Percentiles rank a stretch among this genome's conserved stretches.
Evolutionary conservation across 2,797 vertebrate species (phyloP).

Genomic region (Taeniopygia guttata): DNA sequence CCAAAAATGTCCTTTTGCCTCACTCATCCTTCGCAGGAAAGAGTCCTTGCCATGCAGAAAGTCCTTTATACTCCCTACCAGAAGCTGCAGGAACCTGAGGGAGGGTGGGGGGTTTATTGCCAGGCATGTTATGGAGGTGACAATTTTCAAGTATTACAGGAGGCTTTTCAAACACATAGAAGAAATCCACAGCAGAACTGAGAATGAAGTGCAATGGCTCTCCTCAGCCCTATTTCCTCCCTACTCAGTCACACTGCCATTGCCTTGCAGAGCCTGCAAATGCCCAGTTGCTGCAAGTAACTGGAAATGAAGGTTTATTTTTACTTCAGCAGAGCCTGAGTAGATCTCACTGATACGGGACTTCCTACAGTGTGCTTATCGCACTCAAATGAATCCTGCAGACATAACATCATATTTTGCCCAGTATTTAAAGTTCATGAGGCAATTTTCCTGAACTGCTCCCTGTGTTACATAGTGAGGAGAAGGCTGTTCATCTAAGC

Average conservation of each 20-base stretch:
- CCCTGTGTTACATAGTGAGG: neutral
- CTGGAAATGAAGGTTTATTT: constrained; percentile 2
- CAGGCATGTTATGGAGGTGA: neutral
- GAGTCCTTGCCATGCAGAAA: neutral
- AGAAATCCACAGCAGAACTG: neutral
- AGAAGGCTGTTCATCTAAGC: constrained; percentile 21
- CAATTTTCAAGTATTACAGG: neutral
- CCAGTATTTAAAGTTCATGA: constrained; percentile 22
- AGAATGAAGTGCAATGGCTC: neutral
- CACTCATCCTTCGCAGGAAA: neutral
- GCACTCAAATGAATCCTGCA: neutral
- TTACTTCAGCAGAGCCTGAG: neutral
- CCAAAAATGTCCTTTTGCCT: neutral
- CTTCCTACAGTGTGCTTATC: constrained; percentile 15
- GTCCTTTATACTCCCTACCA: neutral
- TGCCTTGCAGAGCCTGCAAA: neutral
- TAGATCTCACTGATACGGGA: constrained; percentile 3
- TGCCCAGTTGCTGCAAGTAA: neutral
- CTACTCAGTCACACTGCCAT: neutral
- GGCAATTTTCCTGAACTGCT: constrained; percentile 15
- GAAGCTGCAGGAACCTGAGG: neutral
- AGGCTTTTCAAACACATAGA: neutral
- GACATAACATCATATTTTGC: constrained; percentile 5
- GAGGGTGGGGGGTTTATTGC: neutral
- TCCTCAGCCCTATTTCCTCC: neutral